phyloP scores from a whole-genome alignment of 2,797 vertebrate genomes.

The Platalea minor region DNA sequence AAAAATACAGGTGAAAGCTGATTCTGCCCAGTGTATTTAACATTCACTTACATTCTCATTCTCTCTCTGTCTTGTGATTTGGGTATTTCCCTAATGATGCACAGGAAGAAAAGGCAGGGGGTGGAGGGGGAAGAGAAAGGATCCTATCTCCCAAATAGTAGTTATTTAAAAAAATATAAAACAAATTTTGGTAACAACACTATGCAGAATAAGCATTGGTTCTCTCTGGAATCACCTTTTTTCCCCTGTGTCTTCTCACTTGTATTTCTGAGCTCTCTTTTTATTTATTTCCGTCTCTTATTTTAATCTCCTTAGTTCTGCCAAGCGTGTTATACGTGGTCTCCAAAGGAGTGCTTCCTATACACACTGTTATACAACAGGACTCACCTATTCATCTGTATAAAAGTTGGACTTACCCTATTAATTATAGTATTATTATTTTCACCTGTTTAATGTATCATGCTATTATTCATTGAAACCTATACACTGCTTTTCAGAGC shows the following conservation, averaged over 20 bases:
- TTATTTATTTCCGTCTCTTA: constrained; percentile 31
- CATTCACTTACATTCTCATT: background rate
- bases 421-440: constrained; percentile 31
- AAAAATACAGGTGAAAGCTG: constrained; percentile 72
- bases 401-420: background rate
- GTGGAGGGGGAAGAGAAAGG: background rate
- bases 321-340: background rate
- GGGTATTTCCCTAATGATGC: constrained; percentile 22
- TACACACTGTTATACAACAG: background rate
- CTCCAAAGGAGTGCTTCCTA: constrained; percentile 17
- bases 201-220: background rate
- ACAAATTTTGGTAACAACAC: background rate
- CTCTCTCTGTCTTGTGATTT: background rate
- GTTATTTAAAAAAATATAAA: constrained; percentile 23
- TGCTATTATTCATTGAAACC: background rate
- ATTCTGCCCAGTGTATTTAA: constrained; percentile 49
- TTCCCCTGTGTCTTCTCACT: background rate
- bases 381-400: background rate
- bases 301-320: constrained; percentile 56
- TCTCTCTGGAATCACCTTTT: background rate
- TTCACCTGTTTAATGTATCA: constrained; percentile 1
- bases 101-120: background rate
- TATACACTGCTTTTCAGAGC: background rate
- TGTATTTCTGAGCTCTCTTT: constrained; percentile 7
- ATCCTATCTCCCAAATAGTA: background rate